phyloP scores from a whole-genome alignment of 2,888 invertebrate species.

The Arge pagana region DNA sequence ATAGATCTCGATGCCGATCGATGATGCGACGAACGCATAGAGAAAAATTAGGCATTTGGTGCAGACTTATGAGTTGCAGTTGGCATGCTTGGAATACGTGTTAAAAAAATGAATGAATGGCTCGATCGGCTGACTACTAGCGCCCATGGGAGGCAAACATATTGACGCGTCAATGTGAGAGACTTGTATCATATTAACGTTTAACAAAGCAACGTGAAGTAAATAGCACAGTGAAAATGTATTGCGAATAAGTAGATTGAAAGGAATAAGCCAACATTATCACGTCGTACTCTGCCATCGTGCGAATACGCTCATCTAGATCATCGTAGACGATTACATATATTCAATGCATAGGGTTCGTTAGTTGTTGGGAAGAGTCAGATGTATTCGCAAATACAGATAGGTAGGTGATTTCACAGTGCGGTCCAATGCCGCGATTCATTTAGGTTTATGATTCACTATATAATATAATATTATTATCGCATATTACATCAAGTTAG shows the following conservation, averaged over 20 bases:
- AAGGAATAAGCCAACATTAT: constrained; percentile 5
- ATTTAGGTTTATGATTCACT: constrained; percentile 53
- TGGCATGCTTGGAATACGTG: too few species aligned
- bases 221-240: constrained; percentile 11
- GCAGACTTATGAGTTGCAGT: too few species aligned
- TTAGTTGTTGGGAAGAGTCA: constrained; percentile 12
- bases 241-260: constrained; percentile 22
- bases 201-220: constrained; percentile 3
- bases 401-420: constrained; percentile 42
- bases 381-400: constrained; percentile 14
- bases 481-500: constrained; percentile 52
- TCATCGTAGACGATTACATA: constrained; percentile 17
- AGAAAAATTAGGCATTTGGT: too few species aligned
- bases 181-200: constrained; percentile 19
- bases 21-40: too few species aligned
- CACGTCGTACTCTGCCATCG: constrained; percentile 13
- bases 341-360: constrained; percentile 15
- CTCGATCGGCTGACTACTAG: too few species aligned
- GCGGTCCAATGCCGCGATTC: constrained; percentile 41
- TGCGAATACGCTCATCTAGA: neutral
- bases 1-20: too few species aligned
- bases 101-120: too few species aligned
- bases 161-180: constrained; percentile 10
- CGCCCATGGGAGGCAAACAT: constrained; percentile 14
- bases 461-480: constrained; percentile 49